Percentiles rank a stretch among this genome's conserved stretches.
These are phyloP conservation scores for Pleuronectes platessa DNA, from an alignment of 2,113 vertebrate genomes.

Conservation along the genomic window DNA sequence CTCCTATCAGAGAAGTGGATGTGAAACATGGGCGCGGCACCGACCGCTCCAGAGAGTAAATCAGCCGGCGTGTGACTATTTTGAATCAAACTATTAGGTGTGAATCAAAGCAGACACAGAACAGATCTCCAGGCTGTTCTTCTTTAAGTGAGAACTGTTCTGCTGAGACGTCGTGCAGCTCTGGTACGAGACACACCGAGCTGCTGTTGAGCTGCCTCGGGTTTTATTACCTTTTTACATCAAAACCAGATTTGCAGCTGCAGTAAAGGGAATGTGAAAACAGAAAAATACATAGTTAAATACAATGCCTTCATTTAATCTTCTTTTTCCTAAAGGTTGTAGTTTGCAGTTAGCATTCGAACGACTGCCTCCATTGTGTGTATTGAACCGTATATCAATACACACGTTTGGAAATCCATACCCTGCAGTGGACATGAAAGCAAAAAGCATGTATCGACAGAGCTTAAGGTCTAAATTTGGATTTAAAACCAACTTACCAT, in stretches of 20 bases:
- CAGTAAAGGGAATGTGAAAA: background rate
- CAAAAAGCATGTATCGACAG: conserved; percentile 30
- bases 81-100: background rate
- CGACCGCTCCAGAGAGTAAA: background rate
- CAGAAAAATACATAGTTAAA: background rate
- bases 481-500: conserved; percentile 29
- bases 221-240: background rate
- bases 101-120: background rate
- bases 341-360: background rate
- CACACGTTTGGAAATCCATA: conserved; percentile 1
- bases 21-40: background rate
- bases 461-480: conserved; percentile 24
- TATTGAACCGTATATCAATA: conserved; percentile 38
- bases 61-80: background rate
- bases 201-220: background rate
- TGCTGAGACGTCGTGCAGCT: background rate
- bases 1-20: too few species aligned
- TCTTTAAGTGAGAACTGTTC: background rate
- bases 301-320: background rate
- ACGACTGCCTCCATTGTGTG: conserved; percentile 9
- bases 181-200: background rate
- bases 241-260: background rate
- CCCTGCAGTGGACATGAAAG: conserved; percentile 28
- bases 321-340: background rate
- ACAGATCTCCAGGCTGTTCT: background rate